These are phyloP conservation scores for Acanthoscelides obtectus DNA, from an alignment of 2,888 invertebrate genomes.

Conservation along the genomic window DNA sequence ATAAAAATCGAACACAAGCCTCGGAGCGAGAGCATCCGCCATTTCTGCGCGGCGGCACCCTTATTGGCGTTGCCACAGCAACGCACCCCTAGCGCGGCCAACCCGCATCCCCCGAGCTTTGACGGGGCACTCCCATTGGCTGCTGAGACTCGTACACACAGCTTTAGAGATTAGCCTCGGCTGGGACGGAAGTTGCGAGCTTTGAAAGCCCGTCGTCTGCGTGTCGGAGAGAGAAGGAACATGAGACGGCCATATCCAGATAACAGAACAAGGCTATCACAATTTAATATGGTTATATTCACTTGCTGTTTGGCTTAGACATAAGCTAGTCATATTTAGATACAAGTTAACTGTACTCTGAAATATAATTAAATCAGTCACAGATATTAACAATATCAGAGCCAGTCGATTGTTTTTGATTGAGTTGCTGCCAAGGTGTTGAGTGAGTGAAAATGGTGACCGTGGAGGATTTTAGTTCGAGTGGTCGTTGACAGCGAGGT, in stretches of 20 bases:
- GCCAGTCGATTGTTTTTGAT: slow-evolving; percentile 44
- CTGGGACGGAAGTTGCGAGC: slow-evolving; percentile 36
- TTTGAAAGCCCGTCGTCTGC: slow-evolving; percentile 41
- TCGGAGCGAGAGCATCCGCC: slow-evolving; percentile 42
- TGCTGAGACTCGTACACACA: slow-evolving; percentile 29
- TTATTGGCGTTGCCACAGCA: slow-evolving; percentile 49
- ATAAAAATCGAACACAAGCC: slow-evolving; percentile 47
- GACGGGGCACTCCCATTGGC: slow-evolving; percentile 40
- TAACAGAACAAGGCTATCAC: slow-evolving; percentile 51
- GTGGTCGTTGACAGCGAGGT: neutral
- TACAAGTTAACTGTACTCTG: slow-evolving; percentile 46
- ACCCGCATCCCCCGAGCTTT: slow-evolving; percentile 33
- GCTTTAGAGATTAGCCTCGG: slow-evolving; percentile 33
- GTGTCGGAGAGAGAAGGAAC: slow-evolving; percentile 17
- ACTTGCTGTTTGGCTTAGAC: slow-evolving; percentile 50
- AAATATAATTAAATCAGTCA: slow-evolving; percentile 50
- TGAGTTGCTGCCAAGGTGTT: slow-evolving; percentile 33
- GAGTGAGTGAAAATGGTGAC: slow-evolving; percentile 16
- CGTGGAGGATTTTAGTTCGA: slow-evolving; percentile 3
- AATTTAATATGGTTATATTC: slow-evolving; percentile 51
- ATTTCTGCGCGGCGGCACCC: slow-evolving; percentile 38
- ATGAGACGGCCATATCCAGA: slow-evolving; percentile 29
- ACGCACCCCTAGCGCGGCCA: slow-evolving; percentile 39
- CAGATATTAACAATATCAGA: slow-evolving; percentile 50
- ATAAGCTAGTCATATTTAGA: slow-evolving; percentile 50